Evolutionary conservation across 2,113 vertebrate genomes (phyloP), one percentile per base, ranked within the genome.

Genomic region (Bufo bufo): DNA sequence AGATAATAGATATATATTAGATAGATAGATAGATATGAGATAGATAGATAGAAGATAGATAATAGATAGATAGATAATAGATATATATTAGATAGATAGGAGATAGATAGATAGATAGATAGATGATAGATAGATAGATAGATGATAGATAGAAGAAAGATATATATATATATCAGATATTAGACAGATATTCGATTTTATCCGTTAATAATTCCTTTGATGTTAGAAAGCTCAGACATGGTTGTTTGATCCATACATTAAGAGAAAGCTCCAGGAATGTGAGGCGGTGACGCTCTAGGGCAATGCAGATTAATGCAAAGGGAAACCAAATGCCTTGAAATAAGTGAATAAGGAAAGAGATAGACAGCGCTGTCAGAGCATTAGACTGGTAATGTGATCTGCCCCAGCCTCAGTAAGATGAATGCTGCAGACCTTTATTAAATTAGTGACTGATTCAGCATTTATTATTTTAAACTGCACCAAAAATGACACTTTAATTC

Each of bases 311-410:
- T 80, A 87, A 87, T 87, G 61, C 77, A 87, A 71, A 87, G 45
- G 85, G 61, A 87, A 87, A 87, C 85, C 85, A 86, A 86, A 85
- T 77, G 84, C 23, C 84, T 77, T 85, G 47, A 75, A 85, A 86
- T 69, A 87, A 87, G 20, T n/a, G 77, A 71, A 69, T 69, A 80
- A 81, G 61, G 77, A 56, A 87, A 47, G 85, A 87, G 85, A 87
- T 87, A 80, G 85, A 87, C 85, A 71, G 85, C n/a, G 63, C 49
- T 87, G 77, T 80, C 85, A 87, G 49, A 87, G 77, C 59, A 81
- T 81, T 87, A 78, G 85, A 87, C 81, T 87, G 19, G 85, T 87
- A 87, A 87, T 79, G 85, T 80, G 77, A 86, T 86, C 85, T 52
- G 45, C 58, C 56, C 59, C 8, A 56, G 77, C 69, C 63, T 54